These are phyloP conservation scores for Actenoides lindsayi DNA, from an alignment of 2,113 vertebrate species.

Conservation along the genomic window DNA sequence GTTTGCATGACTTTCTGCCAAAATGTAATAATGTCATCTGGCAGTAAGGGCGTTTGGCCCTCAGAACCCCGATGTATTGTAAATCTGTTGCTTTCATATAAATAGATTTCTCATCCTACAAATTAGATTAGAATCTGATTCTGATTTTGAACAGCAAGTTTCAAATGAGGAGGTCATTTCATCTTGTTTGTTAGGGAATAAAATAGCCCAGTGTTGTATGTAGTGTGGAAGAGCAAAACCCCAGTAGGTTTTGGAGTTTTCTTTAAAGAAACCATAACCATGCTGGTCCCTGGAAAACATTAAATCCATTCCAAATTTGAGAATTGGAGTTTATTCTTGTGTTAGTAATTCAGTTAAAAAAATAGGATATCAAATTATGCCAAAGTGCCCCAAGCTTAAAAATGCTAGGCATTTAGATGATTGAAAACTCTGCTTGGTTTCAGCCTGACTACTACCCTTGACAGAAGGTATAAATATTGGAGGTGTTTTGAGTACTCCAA, in stretches of 20 bases:
- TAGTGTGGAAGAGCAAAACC: background rate
- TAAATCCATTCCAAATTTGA: background rate
- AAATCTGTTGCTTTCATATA: background rate
- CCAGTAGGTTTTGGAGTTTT: background rate
- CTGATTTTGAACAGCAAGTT: background rate
- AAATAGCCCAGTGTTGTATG: background rate
- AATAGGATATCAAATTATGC: background rate
- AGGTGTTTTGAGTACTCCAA: background rate
- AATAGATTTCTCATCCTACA: background rate
- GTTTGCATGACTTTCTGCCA: background rate
- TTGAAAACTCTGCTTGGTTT: background rate
- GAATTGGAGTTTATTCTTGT: background rate
- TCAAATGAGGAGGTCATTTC: background rate
- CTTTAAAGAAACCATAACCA: background rate
- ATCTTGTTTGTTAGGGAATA: background rate
- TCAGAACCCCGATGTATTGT: background rate
- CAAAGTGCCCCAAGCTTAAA: background rate
- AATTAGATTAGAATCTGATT: background rate
- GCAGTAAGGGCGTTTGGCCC: background rate
- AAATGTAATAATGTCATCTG: background rate
- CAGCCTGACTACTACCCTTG: background rate
- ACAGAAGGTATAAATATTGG: background rate
- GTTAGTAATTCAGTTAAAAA: background rate
- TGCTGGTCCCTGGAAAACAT: background rate
- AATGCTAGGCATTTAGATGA: background rate